Evolutionary conservation across 1,140 invertebrate species (phyloP).

Genomic region (Cyclina sinensis): DNA sequence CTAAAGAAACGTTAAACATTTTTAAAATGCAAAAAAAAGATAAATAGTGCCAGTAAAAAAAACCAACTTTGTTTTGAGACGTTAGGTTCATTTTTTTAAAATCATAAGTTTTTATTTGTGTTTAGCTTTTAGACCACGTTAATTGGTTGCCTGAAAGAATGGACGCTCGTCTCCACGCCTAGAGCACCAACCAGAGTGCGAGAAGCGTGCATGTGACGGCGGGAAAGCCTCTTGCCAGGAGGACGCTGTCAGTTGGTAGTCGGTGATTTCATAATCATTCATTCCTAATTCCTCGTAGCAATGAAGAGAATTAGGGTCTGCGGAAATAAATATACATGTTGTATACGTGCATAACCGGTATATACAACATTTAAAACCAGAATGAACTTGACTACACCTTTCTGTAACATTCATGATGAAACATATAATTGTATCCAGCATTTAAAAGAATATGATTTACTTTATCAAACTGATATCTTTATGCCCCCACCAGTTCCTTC

Average conservation of each 20-base stretch:
- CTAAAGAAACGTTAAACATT: too few species aligned
- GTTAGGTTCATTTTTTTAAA: too few species aligned
- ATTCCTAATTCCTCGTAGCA: slow-evolving; percentile 1
- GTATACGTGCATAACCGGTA: background rate
- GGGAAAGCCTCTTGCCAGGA: background rate
- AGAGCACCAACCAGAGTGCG: background rate
- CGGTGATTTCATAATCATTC: background rate
- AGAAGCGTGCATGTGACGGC: background rate
- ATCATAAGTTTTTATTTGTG: too few species aligned
- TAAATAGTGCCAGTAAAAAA: too few species aligned
- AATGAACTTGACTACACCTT: too few species aligned
- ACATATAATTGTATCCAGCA: too few species aligned
- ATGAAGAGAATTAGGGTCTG: background rate
- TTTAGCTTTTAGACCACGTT: background rate
- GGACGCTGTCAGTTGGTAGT: background rate
- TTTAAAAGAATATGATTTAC: too few species aligned
- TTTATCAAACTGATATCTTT: too few species aligned
- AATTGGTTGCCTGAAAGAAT: background rate
- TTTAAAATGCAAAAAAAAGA: too few species aligned
- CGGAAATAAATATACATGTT: background rate
- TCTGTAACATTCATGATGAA: too few species aligned
- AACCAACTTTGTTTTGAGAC: too few species aligned
- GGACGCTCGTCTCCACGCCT: background rate
- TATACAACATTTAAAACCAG: background rate
- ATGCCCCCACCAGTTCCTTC: too few species aligned